A percentile compares a stretch with the other conserved stretches of the same genome.
Evolutionary conservation across 2,113 vertebrate species (phyloP).

Genomic region (Capreolus pygargus): DNA sequence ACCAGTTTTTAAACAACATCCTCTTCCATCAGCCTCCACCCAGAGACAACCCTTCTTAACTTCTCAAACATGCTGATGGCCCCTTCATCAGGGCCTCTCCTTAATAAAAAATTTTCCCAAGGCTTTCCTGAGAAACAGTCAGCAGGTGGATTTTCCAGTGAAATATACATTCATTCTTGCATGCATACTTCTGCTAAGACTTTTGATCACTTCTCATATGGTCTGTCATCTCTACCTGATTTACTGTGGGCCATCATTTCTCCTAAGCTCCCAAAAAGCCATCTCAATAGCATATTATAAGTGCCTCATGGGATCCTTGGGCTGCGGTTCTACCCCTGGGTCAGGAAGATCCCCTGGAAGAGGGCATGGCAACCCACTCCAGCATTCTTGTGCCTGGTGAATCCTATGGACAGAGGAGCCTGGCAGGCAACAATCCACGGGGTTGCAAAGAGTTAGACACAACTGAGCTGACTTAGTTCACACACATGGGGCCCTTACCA

Average conservation of each 20-base stretch:
- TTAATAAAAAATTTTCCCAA: background rate
- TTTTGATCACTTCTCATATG: background rate
- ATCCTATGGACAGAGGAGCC: background rate
- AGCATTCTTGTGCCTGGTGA: background rate
- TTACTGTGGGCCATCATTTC: background rate
- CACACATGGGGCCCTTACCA: background rate
- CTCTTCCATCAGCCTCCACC: background rate
- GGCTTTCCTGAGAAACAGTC: background rate
- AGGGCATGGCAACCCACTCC: background rate
- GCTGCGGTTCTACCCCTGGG: background rate
- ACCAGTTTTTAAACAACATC: conserved; percentile 1
- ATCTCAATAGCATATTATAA: background rate
- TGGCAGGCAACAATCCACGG: background rate
- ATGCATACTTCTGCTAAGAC: background rate
- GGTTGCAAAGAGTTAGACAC: background rate
- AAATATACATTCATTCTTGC: background rate
- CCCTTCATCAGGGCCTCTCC: background rate
- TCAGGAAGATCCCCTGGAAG: background rate
- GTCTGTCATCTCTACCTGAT: background rate
- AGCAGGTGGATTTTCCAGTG: background rate
- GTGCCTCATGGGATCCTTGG: background rate
- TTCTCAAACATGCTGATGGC: background rate
- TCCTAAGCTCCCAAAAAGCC: background rate
- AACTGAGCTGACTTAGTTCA: background rate
- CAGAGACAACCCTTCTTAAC: background rate